Evolutionary conservation across 2,888 invertebrate genomes (phyloP), one percentile per base, ranked within the genome.

Genomic region (Acleris holmiana): DNA sequence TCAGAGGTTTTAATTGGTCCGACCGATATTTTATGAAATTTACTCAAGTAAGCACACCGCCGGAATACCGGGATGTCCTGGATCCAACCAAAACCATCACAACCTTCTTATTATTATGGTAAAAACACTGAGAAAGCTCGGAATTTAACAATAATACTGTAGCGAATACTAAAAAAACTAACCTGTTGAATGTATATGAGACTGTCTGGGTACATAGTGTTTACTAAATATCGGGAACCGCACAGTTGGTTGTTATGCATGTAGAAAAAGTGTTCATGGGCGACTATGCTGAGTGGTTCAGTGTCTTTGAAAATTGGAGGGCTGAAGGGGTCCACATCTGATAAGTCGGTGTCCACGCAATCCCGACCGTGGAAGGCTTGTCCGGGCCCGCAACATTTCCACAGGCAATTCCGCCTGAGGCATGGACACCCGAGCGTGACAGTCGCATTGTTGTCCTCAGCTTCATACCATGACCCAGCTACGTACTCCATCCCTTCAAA

Each of bases 121-220:
- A 13, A 13, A 35, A 35, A 35, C 7, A 35, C 0, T 25, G 25
- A 2, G 25, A 25, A 25, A 25, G 25, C 25, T 25, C 25, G 25
- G 7, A 25, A 25, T 6, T 4, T 4, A 23, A 23, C 23, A 23
- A 23, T 4, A 2, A 23, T 23, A 23, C 4, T 23, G 2, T 35
- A 35, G 13, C 35, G 3, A 35, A 35, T 4, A 35, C 17, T 8
- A 13, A 51, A 5, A 15, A 35, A 53, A 66, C 73, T 72, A 74
- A 91, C 91, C 84, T 88, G 79, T 80, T 91, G 91, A 35, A 91
- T 74, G 63, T 82, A 89, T 50, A 88, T 73, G 40, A 85, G 78
- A 51, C 86, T 84, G 4, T 64, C 49, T 0, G 67, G 58, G 6
- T 58, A 60, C 1, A 58, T 72, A 0, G 86, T 73, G 61, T 86